A percentile compares a stretch with the other conserved stretches of the same genome.
Conservation (phyloP, 1,140 invertebrate genomes). For the Drosophila kurseongensis region DNA sequence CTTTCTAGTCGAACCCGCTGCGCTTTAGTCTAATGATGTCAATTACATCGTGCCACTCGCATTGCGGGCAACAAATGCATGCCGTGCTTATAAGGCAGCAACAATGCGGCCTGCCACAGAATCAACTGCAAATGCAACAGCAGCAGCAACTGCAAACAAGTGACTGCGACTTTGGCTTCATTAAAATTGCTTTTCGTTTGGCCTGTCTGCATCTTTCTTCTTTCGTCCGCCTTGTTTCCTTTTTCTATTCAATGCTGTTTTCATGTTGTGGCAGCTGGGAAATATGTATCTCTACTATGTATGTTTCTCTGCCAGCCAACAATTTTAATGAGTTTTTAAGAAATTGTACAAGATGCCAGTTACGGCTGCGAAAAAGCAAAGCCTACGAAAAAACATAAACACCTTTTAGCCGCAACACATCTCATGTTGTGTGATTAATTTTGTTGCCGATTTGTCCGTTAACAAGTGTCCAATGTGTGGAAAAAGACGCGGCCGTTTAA, state of each 20-base stretch:
- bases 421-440: slow-evolving; percentile 63
- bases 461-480: slow-evolving; percentile 52
- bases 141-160: slow-evolving; percentile 49
- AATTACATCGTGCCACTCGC: slow-evolving; percentile 80
- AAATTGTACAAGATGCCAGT: slow-evolving; percentile 70
- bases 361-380: slow-evolving; percentile 43
- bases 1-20: slow-evolving; percentile 71
- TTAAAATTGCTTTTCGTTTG: slow-evolving; percentile 78
- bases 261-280: slow-evolving; percentile 42
- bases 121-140: slow-evolving; percentile 31
- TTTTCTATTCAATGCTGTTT: slow-evolving; percentile 43
- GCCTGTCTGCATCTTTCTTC: slow-evolving; percentile 55
- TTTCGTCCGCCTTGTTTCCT: slow-evolving; percentile 53
- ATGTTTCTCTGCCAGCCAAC: slow-evolving; percentile 43
- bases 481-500: slow-evolving; percentile 34
- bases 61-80: slow-evolving; percentile 76
- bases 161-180: slow-evolving; percentile 68
- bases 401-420: slow-evolving; percentile 48
- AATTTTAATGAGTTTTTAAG: slow-evolving; percentile 78
- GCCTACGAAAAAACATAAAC: slow-evolving; percentile 27
- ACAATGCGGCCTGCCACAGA: slow-evolving; percentile 59
- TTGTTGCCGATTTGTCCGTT: slow-evolving; percentile 58
- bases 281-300: slow-evolving; percentile 21
- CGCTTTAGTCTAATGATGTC: slow-evolving; percentile 81
- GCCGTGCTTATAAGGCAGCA: slow-evolving; percentile 75